A percentile compares a stretch with the other conserved stretches of the same genome.
phyloP scores from a whole-genome alignment of 2,113 vertebrate species.

The Phoxinus phoxinus region DNA sequence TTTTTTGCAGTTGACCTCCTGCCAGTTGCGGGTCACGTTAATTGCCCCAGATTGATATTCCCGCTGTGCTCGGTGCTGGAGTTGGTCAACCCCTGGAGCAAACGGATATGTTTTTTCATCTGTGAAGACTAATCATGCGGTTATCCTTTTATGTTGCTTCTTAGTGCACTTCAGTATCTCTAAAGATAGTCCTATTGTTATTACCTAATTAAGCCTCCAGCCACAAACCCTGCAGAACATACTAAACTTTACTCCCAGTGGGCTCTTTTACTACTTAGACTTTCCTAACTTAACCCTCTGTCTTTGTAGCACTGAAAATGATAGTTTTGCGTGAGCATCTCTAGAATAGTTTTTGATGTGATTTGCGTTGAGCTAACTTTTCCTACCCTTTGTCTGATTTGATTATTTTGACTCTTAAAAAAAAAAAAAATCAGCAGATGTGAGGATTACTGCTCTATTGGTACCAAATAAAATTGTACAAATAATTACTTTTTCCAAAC shows the following conservation, averaged over 20 bases:
- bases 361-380: background rate
- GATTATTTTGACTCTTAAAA: conserved; percentile 5
- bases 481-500: no score
- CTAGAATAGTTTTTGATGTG: background rate
- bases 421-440: background rate
- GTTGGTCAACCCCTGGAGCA: conserved; percentile 27
- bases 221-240: background rate
- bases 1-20: conserved; percentile 32
- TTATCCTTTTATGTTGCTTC: conserved; percentile 39
- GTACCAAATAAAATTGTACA: no score
- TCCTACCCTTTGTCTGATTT: background rate
- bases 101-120: conserved; percentile 35
- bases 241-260: conserved; percentile 23
- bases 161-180: conserved; percentile 28
- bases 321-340: background rate
- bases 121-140: conserved; percentile 35
- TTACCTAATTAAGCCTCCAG: conserved; percentile 43
- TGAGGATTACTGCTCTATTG: background rate
- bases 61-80: conserved; percentile 17
- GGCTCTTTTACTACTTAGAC: background rate
- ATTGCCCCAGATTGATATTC: conserved; percentile 31
- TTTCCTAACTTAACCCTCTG: background rate
- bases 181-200: conserved; percentile 47
- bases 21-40: conserved; percentile 23
- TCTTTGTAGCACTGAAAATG: background rate